phyloP scores from a whole-genome alignment of 2,797 vertebrate species.

The Hypotaenidia okinawae region DNA sequence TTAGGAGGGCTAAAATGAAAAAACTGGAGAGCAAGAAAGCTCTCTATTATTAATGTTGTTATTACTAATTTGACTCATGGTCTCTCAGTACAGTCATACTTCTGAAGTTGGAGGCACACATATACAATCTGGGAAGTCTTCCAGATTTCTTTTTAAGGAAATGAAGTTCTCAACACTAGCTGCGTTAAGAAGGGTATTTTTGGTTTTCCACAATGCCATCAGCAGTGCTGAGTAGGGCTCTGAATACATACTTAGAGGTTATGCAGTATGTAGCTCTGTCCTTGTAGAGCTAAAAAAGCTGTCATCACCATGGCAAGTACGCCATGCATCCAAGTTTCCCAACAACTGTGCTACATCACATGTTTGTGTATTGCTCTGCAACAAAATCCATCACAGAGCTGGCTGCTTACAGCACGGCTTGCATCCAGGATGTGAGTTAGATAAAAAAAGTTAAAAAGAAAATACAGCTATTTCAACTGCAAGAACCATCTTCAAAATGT shows the following conservation, averaged over 20 bases:
- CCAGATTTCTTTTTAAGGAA: slow-evolving; percentile 36
- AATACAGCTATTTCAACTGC: background rate
- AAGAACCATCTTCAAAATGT: background rate
- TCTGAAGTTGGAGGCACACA: background rate
- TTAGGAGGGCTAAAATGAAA: background rate
- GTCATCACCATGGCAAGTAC: background rate
- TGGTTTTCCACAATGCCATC: background rate
- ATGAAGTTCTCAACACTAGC: slow-evolving; percentile 10
- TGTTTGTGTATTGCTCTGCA: background rate
- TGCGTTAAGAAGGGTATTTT: slow-evolving; percentile 10
- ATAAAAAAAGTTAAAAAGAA: background rate
- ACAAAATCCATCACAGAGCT: background rate
- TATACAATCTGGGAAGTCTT: background rate
- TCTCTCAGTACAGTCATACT: background rate
- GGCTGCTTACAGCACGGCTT: background rate
- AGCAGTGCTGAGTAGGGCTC: background rate
- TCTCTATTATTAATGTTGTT: background rate
- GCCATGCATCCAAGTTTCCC: background rate
- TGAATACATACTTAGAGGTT: background rate
- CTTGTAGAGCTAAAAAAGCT: slow-evolving; percentile 3
- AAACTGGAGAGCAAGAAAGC: background rate
- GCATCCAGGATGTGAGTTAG: background rate
- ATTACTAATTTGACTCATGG: background rate
- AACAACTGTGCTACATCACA: background rate
- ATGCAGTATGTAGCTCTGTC: background rate